Percentiles rank a stretch among this genome's conserved stretches.
These are phyloP conservation scores for Drosophila ustulata DNA, from an alignment of 2,888 invertebrate species.

Conservation along the genomic window DNA sequence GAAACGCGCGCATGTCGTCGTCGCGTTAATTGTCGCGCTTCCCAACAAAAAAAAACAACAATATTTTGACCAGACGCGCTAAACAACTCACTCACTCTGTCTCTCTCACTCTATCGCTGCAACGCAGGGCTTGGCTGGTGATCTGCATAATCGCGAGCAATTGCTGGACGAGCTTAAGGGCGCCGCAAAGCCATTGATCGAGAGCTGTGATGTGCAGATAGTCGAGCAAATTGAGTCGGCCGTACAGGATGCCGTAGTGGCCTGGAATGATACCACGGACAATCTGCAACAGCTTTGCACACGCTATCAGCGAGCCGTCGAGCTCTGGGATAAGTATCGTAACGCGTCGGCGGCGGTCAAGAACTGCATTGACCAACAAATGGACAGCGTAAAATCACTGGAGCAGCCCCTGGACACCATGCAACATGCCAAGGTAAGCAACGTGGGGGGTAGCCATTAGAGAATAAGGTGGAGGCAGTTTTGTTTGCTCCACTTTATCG, in stretches of 20 bases:
- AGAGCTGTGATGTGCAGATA: slow-evolving; percentile 89
- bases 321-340: slow-evolving; percentile 92
- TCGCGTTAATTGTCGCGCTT: slow-evolving; percentile 42
- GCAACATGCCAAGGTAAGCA: slow-evolving; percentile 89
- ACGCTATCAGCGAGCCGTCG: slow-evolving; percentile 92
- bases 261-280: slow-evolving; percentile 92
- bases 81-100: slow-evolving; percentile 8
- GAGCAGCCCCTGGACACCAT: slow-evolving; percentile 89
- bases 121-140: slow-evolving; percentile 90
- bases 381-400: slow-evolving; percentile 89
- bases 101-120: slow-evolving; percentile 1
- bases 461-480: background rate
- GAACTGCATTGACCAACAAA: slow-evolving; percentile 91
- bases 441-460: background rate
- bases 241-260: slow-evolving; percentile 91
- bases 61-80: slow-evolving; percentile 5
- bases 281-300: slow-evolving; percentile 91
- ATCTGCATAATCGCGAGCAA: slow-evolving; percentile 90
- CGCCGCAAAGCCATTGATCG: slow-evolving; percentile 90
- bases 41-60: background rate
- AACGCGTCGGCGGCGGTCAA: slow-evolving; percentile 92
- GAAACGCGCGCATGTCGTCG: slow-evolving; percentile 59
- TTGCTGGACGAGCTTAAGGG: slow-evolving; percentile 89
- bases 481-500: slow-evolving; percentile 7
- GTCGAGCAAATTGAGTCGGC: slow-evolving; percentile 90